Evolutionary conservation across 1,140 invertebrate species (phyloP).

Genomic region (Anastrepha ludens): DNA sequence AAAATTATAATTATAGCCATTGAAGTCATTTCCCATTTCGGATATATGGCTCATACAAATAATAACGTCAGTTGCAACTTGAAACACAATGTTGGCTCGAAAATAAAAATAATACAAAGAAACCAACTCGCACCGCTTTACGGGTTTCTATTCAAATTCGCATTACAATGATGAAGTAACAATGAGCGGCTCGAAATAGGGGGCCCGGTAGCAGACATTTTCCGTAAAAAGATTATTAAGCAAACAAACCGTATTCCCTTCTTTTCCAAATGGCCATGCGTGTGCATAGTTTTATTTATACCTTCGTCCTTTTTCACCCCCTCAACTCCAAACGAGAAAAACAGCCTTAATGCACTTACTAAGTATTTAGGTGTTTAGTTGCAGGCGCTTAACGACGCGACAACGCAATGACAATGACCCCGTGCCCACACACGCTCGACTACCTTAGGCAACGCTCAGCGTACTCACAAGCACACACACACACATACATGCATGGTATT

Average conservation of each 20-base stretch:
- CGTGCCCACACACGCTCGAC: slow-evolving; percentile 4
- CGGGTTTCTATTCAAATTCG: not conserved
- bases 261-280: no score
- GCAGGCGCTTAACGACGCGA: slow-evolving; percentile 13
- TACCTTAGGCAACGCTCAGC: not conserved
- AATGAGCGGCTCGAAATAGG: slow-evolving; percentile 14
- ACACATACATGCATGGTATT: not conserved
- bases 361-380: slow-evolving; percentile 4
- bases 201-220: not conserved
- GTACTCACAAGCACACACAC: not conserved
- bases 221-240: not conserved
- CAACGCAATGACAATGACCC: slow-evolving; percentile 21
- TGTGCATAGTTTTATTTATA: no score
- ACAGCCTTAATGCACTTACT: not conserved
- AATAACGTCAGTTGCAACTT: slow-evolving; percentile 36
- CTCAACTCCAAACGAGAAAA: not conserved
- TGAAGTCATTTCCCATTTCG: not conserved
- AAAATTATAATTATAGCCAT: not conserved
- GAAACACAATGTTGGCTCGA: not conserved
- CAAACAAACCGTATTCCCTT: not conserved
- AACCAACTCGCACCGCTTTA: not conserved
- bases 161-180: slow-evolving; percentile 7
- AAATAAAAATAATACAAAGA: not conserved
- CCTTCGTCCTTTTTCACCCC: not conserved
- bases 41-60: not conserved